phyloP scores from a whole-genome alignment of 2,113 vertebrate species.

The Phycodurus eques region DNA sequence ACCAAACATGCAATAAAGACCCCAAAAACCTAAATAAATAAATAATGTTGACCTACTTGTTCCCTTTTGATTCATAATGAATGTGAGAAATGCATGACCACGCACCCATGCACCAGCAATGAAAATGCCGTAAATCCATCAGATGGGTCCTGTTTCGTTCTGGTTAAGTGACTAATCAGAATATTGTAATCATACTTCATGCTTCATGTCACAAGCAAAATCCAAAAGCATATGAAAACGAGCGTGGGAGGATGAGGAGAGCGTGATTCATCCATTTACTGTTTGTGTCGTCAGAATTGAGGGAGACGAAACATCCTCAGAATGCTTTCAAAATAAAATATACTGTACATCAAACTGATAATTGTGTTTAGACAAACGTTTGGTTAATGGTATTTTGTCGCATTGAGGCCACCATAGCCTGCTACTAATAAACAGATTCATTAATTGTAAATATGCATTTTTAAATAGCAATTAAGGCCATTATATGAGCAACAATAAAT shows the following conservation, averaged over 20 bases:
- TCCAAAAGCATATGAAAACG: conserved; percentile 44
- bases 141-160: conserved; percentile 11
- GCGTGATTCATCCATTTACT: conserved; percentile 54
- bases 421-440: background rate
- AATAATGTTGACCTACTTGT: conserved; percentile 35
- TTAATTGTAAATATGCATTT: background rate
- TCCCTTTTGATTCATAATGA: conserved; percentile 14
- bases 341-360: background rate
- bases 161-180: conserved; percentile 35
- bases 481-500: background rate
- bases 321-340: background rate
- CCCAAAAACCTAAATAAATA: conserved; percentile 26
- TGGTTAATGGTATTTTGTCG: background rate
- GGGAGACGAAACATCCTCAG: conserved; percentile 10
- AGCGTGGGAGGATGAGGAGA: conserved; percentile 41
- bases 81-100: conserved; percentile 20
- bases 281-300: conserved; percentile 28
- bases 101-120: conserved; percentile 5
- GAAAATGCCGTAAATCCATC: conserved; percentile 34
- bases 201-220: conserved; percentile 35
- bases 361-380: background rate
- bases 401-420: background rate
- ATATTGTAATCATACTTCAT: conserved; percentile 41
- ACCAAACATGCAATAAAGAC: background rate
- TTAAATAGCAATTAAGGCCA: background rate